A percentile compares a stretch with the other conserved stretches of the same genome.
Conservation (phyloP, 2,888 invertebrate genomes). For the Ceriagrion tenellum region DNA sequence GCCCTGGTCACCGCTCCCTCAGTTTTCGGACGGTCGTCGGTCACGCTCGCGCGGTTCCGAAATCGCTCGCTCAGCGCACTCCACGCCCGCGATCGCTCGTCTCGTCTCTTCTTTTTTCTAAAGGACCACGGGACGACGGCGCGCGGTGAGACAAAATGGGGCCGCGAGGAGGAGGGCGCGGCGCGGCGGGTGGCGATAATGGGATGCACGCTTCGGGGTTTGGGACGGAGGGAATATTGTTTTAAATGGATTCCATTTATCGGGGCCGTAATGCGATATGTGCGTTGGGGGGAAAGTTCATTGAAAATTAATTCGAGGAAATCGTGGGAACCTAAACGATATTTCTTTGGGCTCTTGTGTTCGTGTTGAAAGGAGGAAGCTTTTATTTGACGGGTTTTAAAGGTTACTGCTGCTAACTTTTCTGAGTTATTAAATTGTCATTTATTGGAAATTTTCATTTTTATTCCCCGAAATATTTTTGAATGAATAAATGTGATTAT, state of each 20-base stretch:
- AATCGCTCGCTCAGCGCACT: not conserved
- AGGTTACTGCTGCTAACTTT: too few relatives aligned
- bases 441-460: too few relatives aligned
- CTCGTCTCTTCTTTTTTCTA: not conserved
- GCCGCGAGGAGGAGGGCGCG: not conserved
- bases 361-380: not conserved
- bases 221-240: not conserved
- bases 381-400: not conserved
- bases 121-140: not conserved
- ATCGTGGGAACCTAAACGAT: not conserved
- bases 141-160: not conserved
- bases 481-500: too few relatives aligned
- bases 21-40: not conserved
- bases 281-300: not conserved
- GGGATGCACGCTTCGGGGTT: not conserved
- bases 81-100: not conserved
- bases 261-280: not conserved
- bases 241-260: slow-evolving; percentile 15
- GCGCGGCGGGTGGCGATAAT: not conserved
- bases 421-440: too few relatives aligned
- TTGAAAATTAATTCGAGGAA: not conserved
- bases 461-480: too few relatives aligned
- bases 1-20: not conserved
- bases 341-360: not conserved
- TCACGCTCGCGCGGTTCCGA: not conserved